phyloP scores from a whole-genome alignment of 1,140 invertebrate genomes.

The Rhagoletis zephyria region DNA sequence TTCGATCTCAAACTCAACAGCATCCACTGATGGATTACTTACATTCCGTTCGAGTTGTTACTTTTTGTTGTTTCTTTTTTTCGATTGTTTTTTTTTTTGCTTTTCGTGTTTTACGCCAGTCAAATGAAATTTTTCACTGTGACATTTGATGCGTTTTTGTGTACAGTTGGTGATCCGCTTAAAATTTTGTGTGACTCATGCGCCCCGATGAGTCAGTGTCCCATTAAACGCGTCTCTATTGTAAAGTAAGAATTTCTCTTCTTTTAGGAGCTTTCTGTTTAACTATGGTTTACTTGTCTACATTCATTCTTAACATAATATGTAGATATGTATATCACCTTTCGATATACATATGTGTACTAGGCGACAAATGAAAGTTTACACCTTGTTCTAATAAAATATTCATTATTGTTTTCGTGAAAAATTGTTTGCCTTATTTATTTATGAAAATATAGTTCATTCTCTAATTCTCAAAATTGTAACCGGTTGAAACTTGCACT shows the following conservation, averaged over 20 bases:
- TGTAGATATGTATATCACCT: too few species aligned
- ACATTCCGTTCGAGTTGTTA: neutral
- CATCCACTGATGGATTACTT: conserved; percentile 29
- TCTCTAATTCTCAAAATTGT: too few species aligned
- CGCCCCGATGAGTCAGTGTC: neutral
- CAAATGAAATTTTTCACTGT: conserved; percentile 12
- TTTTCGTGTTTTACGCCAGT: neutral
- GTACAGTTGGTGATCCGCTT: conserved; percentile 1
- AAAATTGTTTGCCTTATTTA: too few species aligned
- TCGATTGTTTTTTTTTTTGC: neutral
- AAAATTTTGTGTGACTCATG: conserved; percentile 5
- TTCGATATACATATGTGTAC: too few species aligned
- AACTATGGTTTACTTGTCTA: neutral
- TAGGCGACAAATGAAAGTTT: too few species aligned
- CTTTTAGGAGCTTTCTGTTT: neutral
- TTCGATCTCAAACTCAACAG: neutral
- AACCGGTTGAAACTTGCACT: too few species aligned
- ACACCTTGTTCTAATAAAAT: too few species aligned
- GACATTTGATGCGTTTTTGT: neutral
- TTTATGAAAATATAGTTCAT: too few species aligned
- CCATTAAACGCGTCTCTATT: neutral
- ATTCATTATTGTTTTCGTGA: too few species aligned
- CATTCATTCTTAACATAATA: too few species aligned
- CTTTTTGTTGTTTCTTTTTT: neutral
- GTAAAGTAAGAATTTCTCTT: neutral